A percentile compares a stretch with the other conserved stretches of the same genome.
Evolutionary conservation across 2,888 invertebrate species (phyloP).

Genomic region (Xylocampa areola): DNA sequence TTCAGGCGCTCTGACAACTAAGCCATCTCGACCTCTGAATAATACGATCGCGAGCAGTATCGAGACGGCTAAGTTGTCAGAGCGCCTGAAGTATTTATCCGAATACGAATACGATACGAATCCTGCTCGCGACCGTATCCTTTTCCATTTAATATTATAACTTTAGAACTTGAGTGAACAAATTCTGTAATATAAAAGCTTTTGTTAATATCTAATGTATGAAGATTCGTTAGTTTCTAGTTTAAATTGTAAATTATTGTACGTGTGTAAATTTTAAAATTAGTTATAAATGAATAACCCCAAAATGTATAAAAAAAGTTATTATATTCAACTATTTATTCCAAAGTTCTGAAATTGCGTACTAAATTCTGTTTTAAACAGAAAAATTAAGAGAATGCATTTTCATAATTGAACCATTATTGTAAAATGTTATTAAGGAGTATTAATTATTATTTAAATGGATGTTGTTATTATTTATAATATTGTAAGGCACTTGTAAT

Average conservation of each 20-base stretch:
- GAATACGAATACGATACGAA: too few species aligned
- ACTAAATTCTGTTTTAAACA: slow-evolving; percentile 23
- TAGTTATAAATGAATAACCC: slow-evolving; percentile 32
- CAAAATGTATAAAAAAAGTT: slow-evolving; percentile 28
- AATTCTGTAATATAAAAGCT: not conserved
- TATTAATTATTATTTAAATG: slow-evolving; percentile 50
- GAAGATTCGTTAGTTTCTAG: not conserved
- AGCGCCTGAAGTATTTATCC: too few species aligned
- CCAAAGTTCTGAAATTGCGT: slow-evolving; percentile 31
- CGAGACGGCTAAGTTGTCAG: too few species aligned
- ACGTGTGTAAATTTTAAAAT: slow-evolving; percentile 27
- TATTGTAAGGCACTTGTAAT: slow-evolving; percentile 50
- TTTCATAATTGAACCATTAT: slow-evolving; percentile 23
- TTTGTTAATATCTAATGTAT: not conserved
- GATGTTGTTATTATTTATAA: slow-evolving; percentile 48
- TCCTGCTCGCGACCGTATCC: too few species aligned
- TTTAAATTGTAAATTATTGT: slow-evolving; percentile 29
- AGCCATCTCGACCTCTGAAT: too few species aligned
- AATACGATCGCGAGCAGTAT: too few species aligned
- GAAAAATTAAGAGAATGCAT: slow-evolving; percentile 29
- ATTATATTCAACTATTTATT: slow-evolving; percentile 34
- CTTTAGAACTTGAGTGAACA: too few species aligned
- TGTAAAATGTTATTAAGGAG: slow-evolving; percentile 23
- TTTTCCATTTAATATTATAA: not conserved
- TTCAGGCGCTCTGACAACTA: too few species aligned